phyloP scores from a whole-genome alignment of 92 coral and sea anemone genomes.

The Heteractis magnifica region DNA sequence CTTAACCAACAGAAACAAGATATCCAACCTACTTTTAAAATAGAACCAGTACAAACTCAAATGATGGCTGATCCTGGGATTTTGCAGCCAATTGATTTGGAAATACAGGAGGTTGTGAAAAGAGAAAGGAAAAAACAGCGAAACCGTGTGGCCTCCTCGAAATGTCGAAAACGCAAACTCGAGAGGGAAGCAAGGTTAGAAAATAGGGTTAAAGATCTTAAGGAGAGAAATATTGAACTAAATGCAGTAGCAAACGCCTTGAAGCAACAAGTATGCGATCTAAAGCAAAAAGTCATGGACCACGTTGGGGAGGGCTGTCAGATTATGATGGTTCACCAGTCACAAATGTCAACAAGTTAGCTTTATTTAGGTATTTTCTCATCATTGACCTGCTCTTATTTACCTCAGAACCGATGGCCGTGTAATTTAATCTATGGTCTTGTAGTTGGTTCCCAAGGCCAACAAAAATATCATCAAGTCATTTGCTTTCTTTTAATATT shows the following conservation, averaged over 20 bases:
- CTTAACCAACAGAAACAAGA: constrained; percentile 78
- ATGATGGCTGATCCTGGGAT: constrained; percentile 74
- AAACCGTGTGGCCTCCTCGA: constrained; percentile 97
- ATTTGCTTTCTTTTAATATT: not conserved
- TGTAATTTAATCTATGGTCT: constrained; percentile 21
- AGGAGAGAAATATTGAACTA: constrained; percentile 89
- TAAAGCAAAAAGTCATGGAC: constrained; percentile 97
- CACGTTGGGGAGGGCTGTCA: constrained; percentile 99
- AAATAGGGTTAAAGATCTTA: constrained; percentile 81
- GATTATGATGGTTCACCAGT: constrained; percentile 93
- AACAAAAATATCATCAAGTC: not conserved
- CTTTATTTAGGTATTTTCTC: constrained; percentile 24
- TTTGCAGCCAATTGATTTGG: constrained; percentile 92
- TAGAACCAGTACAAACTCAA: constrained; percentile 65
- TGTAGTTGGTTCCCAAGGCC: not conserved
- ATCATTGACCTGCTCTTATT: constrained; percentile 30
- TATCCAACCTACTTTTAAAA: constrained; percentile 66
- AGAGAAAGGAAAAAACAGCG: constrained; percentile 97
- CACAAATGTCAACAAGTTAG: constrained; percentile 61
- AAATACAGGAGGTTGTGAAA: constrained; percentile 96
- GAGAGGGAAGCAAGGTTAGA: constrained; percentile 95
- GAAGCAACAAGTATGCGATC: constrained; percentile 98
- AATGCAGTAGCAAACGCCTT: constrained; percentile 92
- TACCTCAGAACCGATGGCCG: constrained; percentile 38
- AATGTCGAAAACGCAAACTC: constrained; percentile 94